These are phyloP conservation scores for Microchrysa polita DNA, from an alignment of 2,888 invertebrate genomes.

Conservation along the genomic window DNA sequence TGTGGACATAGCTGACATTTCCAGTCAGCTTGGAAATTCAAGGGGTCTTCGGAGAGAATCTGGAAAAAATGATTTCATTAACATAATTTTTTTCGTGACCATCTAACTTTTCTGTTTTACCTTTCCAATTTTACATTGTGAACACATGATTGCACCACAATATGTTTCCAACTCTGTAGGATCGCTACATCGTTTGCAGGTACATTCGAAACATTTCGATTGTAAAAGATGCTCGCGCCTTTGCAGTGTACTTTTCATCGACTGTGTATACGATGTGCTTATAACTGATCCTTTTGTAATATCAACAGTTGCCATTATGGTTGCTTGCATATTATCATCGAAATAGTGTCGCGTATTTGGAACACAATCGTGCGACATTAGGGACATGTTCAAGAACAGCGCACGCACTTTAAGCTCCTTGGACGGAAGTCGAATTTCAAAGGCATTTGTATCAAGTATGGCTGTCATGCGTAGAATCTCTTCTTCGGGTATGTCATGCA, in stretches of 20 bases:
- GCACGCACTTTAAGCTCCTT: conserved; percentile 68
- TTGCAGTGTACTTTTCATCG: conserved; percentile 74
- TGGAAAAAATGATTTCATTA: conserved; percentile 58
- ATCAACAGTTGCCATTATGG: conserved; percentile 70
- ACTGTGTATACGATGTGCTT: conserved; percentile 76
- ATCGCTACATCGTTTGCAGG: conserved; percentile 74
- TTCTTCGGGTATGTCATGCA: conserved; percentile 67
- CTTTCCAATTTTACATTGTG: conserved; percentile 68
- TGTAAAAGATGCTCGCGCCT: conserved; percentile 70
- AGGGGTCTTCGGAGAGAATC: conserved; percentile 70
- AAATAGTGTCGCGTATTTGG: conserved; percentile 78
- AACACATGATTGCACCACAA: conserved; percentile 72
- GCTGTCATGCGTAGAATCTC: conserved; percentile 72
- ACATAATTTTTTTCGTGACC: not conserved
- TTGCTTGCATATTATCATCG: conserved; percentile 70
- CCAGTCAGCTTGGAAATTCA: conserved; percentile 71
- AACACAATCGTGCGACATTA: conserved; percentile 78
- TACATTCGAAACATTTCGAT: conserved; percentile 76
- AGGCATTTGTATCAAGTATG: conserved; percentile 77
- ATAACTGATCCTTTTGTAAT: conserved; percentile 75
- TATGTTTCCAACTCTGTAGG: conserved; percentile 75
- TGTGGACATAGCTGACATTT: conserved; percentile 73
- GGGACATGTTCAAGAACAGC: conserved; percentile 72
- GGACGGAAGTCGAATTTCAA: conserved; percentile 69
- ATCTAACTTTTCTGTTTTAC: conserved; percentile 54